Conservation (phyloP, 2,888 invertebrate species). For the Ernsta delagoae region DNA sequence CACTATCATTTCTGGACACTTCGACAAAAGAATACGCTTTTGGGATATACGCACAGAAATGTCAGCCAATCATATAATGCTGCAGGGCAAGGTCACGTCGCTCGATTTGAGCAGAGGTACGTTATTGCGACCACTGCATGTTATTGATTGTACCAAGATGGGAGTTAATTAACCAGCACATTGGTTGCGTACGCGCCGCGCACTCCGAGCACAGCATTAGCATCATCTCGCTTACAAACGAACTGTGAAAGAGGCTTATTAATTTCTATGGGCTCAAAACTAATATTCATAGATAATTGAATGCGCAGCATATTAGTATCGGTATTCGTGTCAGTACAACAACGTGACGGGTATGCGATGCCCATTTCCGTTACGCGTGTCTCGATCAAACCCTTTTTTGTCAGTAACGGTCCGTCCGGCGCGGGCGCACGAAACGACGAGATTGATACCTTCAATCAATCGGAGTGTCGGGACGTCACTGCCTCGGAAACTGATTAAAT, state of each 20-base stretch:
- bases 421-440: slow-evolving; percentile 76
- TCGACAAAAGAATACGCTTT: slow-evolving; percentile 98
- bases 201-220: slow-evolving; percentile 26
- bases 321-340: slow-evolving; percentile 75
- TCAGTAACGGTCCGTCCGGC: slow-evolving; percentile 77
- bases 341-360: slow-evolving; percentile 74
- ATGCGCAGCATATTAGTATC: slow-evolving; percentile 69
- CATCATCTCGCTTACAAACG: slow-evolving; percentile 47
- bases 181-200: slow-evolving; percentile 27
- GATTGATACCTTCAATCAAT: slow-evolving; percentile 82
- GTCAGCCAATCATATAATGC: slow-evolving; percentile 92
- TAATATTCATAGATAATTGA: slow-evolving; percentile 69
- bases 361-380: slow-evolving; percentile 80
- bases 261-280: slow-evolving; percentile 59
- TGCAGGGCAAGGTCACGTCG: slow-evolving; percentile 98
- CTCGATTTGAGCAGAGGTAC: slow-evolving; percentile 96
- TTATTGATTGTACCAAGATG: slow-evolving; percentile 37
- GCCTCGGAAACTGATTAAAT: slow-evolving; percentile 78
- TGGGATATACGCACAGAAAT: slow-evolving; percentile 98
- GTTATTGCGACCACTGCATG: slow-evolving; percentile 33
- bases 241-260: slow-evolving; percentile 54
- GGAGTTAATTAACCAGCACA: slow-evolving; percentile 41
- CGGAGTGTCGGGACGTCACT: slow-evolving; percentile 71
- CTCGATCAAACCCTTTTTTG: slow-evolving; percentile 80
- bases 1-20: slow-evolving; percentile 98